These are phyloP conservation scores for Lytechinus pictus DNA, from an alignment of 35 echinoderm and acorn worm genomes.

Conservation along the genomic window DNA sequence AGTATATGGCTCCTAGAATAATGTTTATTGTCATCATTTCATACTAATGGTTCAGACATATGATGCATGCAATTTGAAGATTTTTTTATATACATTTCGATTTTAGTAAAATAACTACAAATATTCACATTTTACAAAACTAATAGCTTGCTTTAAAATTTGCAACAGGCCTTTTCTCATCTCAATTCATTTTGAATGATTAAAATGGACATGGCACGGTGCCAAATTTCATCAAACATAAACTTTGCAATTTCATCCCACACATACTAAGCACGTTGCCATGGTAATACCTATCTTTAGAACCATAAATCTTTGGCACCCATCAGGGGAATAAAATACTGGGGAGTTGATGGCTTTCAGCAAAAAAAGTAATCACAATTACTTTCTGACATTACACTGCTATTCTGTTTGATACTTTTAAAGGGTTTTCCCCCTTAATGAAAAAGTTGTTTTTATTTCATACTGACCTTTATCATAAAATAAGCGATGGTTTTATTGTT, in stretches of 20 bases:
- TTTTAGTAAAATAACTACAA: too few species aligned
- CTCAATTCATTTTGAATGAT: background rate
- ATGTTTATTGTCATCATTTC: too few species aligned
- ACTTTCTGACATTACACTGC: background rate
- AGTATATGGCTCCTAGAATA: too few species aligned
- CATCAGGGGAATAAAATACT: background rate
- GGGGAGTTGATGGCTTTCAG: background rate
- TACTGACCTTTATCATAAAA: too few species aligned
- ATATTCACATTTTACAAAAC: too few species aligned
- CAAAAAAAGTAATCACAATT: background rate
- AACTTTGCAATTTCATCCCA: background rate
- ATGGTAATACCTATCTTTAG: background rate
- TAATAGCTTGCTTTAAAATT: too few species aligned
- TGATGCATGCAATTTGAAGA: too few species aligned
- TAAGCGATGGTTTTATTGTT: too few species aligned
- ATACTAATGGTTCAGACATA: too few species aligned
- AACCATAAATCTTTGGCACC: background rate
- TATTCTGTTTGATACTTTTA: background rate
- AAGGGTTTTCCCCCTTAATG: too few species aligned
- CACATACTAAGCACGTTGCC: background rate
- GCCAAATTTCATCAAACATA: background rate
- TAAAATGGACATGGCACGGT: background rate
- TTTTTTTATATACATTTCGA: too few species aligned
- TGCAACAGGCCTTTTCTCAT: background rate
- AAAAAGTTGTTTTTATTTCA: too few species aligned